A percentile compares a stretch with the other conserved stretches of the same genome.
phyloP scores from a whole-genome alignment of 1,140 invertebrate species.

The Drosophila pallidifrons region DNA sequence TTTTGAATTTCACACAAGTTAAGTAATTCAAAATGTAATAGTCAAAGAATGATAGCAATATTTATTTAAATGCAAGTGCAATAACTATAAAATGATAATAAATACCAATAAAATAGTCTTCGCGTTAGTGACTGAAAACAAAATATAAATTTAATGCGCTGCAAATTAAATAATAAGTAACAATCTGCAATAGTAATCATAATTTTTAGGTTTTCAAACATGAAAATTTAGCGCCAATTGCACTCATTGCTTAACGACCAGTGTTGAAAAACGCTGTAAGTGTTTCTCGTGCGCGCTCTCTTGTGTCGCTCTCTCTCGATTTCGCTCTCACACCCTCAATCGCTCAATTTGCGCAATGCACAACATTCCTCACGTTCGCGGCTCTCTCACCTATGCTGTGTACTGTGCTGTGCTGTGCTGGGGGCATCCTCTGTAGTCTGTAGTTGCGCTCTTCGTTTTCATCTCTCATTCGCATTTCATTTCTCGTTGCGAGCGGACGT shows the following conservation, averaged over 20 bases:
- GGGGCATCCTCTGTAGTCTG: constrained; percentile 30
- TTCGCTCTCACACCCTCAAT: constrained; percentile 13
- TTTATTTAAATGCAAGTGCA: too few species aligned
- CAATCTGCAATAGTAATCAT: not conserved
- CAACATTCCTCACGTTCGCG: constrained; percentile 23
- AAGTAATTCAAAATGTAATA: too few species aligned
- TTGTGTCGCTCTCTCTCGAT: constrained; percentile 2
- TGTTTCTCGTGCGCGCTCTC: not conserved
- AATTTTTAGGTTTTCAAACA: not conserved
- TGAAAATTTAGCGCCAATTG: constrained; percentile 4
- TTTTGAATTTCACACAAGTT: not conserved
- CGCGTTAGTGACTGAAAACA: too few species aligned
- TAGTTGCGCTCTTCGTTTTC: constrained; percentile 43
- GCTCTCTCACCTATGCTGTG: constrained; percentile 23
- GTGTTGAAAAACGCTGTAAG: constrained; percentile 13
- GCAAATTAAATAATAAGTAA: too few species aligned
- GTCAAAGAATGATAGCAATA: too few species aligned
- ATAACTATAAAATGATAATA: too few species aligned
- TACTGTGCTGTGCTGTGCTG: constrained; percentile 16
- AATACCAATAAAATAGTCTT: too few species aligned
- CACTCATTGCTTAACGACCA: not conserved
- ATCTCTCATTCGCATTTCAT: constrained; percentile 51
- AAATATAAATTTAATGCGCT: too few species aligned
- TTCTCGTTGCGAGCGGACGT: constrained; percentile 54
- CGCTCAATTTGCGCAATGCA: constrained; percentile 35